A percentile compares a stretch with the other conserved stretches of the same genome.
phyloP scores from a whole-genome alignment of 2,888 invertebrate genomes.

The Drosophila gaucha region DNA sequence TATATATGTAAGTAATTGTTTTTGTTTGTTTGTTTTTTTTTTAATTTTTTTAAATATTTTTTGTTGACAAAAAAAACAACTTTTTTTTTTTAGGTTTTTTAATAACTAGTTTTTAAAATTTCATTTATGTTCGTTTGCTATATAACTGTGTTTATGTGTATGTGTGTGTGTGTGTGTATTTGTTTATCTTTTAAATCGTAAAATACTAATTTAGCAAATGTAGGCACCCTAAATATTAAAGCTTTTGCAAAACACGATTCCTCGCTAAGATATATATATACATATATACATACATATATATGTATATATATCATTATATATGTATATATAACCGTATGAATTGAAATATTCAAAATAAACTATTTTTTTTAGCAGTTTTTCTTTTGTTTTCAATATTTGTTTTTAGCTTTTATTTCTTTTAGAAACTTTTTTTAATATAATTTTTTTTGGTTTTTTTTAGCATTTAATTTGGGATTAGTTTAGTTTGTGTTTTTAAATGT shows the following conservation, averaged over 20 bases:
- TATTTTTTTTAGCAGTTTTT: slow-evolving; percentile 53
- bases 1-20: slow-evolving; percentile 15
- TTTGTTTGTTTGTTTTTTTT: slow-evolving; percentile 15
- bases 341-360: slow-evolving; percentile 78
- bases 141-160: neutral
- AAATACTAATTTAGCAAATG: slow-evolving; percentile 85
- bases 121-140: slow-evolving; percentile 16
- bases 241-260: slow-evolving; percentile 85
- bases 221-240: slow-evolving; percentile 85
- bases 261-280: slow-evolving; percentile 74
- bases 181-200: slow-evolving; percentile 68
- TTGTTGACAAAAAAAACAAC: slow-evolving; percentile 23
- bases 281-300: slow-evolving; percentile 3
- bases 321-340: slow-evolving; percentile 62
- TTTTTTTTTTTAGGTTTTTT: slow-evolving; percentile 47
- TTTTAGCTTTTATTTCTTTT: slow-evolving; percentile 58
- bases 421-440: slow-evolving; percentile 47
- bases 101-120: slow-evolving; percentile 15
- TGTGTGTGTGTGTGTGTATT: neutral
- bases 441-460: slow-evolving; percentile 16
- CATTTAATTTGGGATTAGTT: slow-evolving; percentile 48
- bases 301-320: neutral
- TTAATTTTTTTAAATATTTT: slow-evolving; percentile 2
- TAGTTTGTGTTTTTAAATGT: slow-evolving; percentile 27
- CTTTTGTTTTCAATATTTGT: slow-evolving; percentile 18